Evolutionary conservation across 1,140 invertebrate genomes (phyloP).

Genomic region (Monomorium pharaonis): DNA sequence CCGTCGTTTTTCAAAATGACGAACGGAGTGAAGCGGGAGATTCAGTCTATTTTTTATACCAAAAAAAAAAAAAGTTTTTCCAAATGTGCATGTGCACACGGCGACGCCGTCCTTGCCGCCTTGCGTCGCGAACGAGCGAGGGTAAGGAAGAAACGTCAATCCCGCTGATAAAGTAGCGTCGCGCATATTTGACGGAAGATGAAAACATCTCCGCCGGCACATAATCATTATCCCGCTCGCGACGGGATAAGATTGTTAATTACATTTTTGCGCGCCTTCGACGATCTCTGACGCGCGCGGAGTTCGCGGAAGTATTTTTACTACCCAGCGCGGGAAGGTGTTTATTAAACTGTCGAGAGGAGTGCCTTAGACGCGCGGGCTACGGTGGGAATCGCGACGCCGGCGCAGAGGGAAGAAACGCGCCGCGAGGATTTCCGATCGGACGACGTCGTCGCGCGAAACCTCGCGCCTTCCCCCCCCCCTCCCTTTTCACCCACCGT

Average conservation of each 20-base stretch:
- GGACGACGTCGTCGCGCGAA: conserved; percentile 16
- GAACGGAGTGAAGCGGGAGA: not conserved
- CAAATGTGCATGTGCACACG: not conserved
- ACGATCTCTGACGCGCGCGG: not conserved
- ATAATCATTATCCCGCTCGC: not conserved
- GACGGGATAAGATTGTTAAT: not conserved
- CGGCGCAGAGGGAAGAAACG: conserved; percentile 44
- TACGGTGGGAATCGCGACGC: conserved; percentile 45
- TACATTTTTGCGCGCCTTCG: not conserved
- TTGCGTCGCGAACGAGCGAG: not conserved
- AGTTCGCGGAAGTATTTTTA: conserved; percentile 31
- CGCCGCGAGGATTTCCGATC: conserved; percentile 34
- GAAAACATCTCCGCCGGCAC: conserved; percentile 1
- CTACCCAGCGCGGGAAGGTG: not conserved
- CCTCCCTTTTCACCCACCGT: too few species aligned
- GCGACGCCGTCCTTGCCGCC: not conserved
- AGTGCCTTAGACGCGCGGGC: conserved; percentile 54
- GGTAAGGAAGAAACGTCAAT: not conserved
- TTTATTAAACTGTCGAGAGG: conserved; percentile 38
- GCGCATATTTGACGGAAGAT: not conserved
- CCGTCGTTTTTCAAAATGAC: conserved; percentile 5
- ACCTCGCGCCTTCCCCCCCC: too few species aligned
- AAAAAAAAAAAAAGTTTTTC: not conserved
- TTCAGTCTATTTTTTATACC: conserved; percentile 24
- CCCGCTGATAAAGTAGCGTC: not conserved